Evolutionary conservation across 2,113 vertebrate species (phyloP).

Genomic region (Thermophis baileyi): DNA sequence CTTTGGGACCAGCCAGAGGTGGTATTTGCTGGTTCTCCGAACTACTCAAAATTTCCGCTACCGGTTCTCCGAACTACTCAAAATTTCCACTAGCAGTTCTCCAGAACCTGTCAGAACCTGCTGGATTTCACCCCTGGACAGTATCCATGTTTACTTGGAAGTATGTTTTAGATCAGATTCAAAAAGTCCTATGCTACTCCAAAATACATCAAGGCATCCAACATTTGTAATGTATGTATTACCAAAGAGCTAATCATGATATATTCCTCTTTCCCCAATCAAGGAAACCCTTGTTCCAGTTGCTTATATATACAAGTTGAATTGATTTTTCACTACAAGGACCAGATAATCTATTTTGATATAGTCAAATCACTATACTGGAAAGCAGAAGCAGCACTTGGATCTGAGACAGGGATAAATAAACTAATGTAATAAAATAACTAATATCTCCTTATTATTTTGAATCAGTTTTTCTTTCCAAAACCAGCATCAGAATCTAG

Average conservation of each 20-base stretch:
- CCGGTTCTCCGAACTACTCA: no score
- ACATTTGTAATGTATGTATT: background rate
- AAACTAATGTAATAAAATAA: background rate
- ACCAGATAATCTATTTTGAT: background rate
- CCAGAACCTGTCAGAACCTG: no score
- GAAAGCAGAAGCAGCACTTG: background rate
- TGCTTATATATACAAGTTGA: background rate
- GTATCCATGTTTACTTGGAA: background rate
- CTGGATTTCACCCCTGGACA: no score
- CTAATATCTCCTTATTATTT: no score
- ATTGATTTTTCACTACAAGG: background rate
- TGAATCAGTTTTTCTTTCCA: no score
- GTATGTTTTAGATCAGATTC: background rate
- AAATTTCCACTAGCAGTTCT: no score
- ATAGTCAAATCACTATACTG: background rate
- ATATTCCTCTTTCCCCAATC: background rate
- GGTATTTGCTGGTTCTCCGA: no score
- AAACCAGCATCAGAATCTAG: no score
- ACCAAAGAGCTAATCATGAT: background rate
- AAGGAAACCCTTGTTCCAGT: background rate
- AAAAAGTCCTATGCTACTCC: background rate
- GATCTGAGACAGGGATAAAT: background rate
- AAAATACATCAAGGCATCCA: background rate
- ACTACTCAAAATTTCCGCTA: no score
- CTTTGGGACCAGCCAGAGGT: no score